Percentiles rank a stretch among this genome's conserved stretches.
These are phyloP conservation scores for Sceliomorpha sp. DNA, from an alignment of 2,888 invertebrate species.

Conservation along the genomic window DNA sequence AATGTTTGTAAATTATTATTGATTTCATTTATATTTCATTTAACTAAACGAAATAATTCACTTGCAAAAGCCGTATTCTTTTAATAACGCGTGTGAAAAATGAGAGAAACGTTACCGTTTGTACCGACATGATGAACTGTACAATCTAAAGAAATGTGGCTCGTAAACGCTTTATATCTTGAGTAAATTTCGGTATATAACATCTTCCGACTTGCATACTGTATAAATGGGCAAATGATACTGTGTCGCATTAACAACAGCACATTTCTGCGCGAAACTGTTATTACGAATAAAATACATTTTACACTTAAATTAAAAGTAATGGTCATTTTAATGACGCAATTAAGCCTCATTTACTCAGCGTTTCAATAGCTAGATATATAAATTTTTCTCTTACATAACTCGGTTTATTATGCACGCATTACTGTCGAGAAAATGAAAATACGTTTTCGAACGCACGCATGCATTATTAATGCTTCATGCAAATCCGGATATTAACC, in stretches of 20 bases:
- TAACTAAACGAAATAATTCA: too few relatives aligned
- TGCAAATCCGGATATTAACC: constrained; percentile 7
- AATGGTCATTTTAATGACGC: neutral
- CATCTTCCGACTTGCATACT: neutral
- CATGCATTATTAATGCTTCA: constrained; percentile 4
- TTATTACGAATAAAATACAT: neutral
- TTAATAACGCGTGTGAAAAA: too few relatives aligned
- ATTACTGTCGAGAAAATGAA: constrained; percentile 8
- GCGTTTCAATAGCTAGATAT: neutral
- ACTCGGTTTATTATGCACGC: constrained; percentile 7
- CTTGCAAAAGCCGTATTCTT: too few relatives aligned
- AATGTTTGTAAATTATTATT: too few relatives aligned
- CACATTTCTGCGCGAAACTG: constrained; percentile 3
- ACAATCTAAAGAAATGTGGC: neutral
- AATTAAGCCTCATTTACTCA: constrained; percentile 4
- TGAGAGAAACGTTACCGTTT: neutral
- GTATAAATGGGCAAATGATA: neutral
- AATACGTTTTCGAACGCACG: neutral
- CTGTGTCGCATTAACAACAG: neutral
- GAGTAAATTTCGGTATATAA: constrained; percentile 1
- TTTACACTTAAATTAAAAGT: neutral
- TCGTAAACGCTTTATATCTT: constrained; percentile 5
- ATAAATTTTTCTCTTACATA: constrained; percentile 3
- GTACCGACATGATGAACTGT: neutral
- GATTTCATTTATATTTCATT: too few relatives aligned